Base-by-base conservation (phyloP, 2,888 invertebrate species). In the Drosophila stalkeri region DNA sequence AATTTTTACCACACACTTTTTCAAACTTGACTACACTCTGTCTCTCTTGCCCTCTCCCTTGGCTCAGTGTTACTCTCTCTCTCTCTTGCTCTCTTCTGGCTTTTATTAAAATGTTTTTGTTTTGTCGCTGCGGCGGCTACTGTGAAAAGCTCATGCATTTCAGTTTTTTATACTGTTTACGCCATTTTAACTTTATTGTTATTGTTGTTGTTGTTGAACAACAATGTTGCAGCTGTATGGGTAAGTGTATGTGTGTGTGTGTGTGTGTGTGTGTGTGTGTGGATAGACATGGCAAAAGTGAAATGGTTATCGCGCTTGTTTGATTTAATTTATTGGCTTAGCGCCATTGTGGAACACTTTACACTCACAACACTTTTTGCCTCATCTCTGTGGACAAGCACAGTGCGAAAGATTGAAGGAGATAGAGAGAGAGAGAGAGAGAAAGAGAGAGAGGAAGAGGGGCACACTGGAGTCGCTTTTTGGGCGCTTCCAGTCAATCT, bases 281-380 rank as follows among this genome's bases (percentile, higher is more conserved):
- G 80, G 70, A 82, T 82, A 76, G 78, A 79, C 76, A 77, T 86
- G 87, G 87, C 81, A 87, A 81, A 84, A 86, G 87, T 87, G 83
- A 80, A 79, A 82, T 83, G 86, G 89, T 88, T 88, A 88, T 88
- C 88, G 88, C 90, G 77, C 80, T 88, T 88, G 84, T 89, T 90
- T 89, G 90, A 90, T 89, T 89, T 90, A 89, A 89, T 89, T 89
- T 89, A 89, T 89, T 89, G 90, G 90, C 89, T 89, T 89, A 89
- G 90, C 89, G 90, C 89, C 89, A 89, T 89, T 89, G 90, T 82
- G 89, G 89, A 86, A 83, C 83, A 83, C 83, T 83, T 83, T 83
- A 75, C 85, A 81, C 49, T 49, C 85, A 78, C 78, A 77, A 71
- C 76, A 78, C 76, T 69, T 62, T 72, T 66, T 73, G 69, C 14